Percentiles rank a stretch among this genome's conserved stretches.
Evolutionary conservation across 2,797 vertebrate genomes (phyloP).

Genomic region (Arrhamphus sclerolepis): DNA sequence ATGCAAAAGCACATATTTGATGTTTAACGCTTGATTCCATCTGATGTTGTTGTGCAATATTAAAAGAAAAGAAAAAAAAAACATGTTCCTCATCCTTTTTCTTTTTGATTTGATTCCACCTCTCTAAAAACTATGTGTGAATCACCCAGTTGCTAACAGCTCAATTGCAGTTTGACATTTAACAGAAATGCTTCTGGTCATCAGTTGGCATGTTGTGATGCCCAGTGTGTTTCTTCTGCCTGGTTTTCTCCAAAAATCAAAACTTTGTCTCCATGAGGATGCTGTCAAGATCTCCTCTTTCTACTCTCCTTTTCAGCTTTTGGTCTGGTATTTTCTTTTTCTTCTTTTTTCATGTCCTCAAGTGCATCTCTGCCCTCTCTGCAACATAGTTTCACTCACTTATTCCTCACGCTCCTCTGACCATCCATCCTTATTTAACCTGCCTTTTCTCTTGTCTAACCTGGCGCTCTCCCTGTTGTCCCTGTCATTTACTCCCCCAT

Average conservation of each 20-base stretch:
- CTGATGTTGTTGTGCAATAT: slow-evolving; percentile 16
- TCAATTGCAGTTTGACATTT: slow-evolving; percentile 47
- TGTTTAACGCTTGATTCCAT: slow-evolving; percentile 26
- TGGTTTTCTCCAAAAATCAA: slow-evolving; percentile 52
- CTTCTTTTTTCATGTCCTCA: slow-evolving; percentile 9
- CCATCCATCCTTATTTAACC: slow-evolving; percentile 14
- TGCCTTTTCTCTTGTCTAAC: slow-evolving; percentile 1
- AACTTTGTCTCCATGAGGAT: slow-evolving; percentile 35
- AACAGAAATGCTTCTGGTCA: slow-evolving; percentile 53
- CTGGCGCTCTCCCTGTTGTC: slow-evolving; percentile 7
- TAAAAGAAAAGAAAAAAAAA: too few species aligned
- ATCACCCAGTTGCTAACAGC: slow-evolving; percentile 41
- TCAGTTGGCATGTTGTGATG: slow-evolving; percentile 47
- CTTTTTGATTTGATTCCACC: slow-evolving; percentile 36
- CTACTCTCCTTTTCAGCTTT: slow-evolving; percentile 8
- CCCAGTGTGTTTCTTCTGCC: slow-evolving; percentile 43
- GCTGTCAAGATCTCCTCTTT: slow-evolving; percentile 20
- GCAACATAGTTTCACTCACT: slow-evolving; percentile 2
- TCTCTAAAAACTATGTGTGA: slow-evolving; percentile 22
- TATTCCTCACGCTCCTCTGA: neutral
- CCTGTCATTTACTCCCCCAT: slow-evolving; percentile 3
- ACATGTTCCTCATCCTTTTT: slow-evolving; percentile 24
- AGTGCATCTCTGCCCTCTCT: neutral
- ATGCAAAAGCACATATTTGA: slow-evolving; percentile 31
- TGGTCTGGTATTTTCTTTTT: slow-evolving; percentile 8